These are phyloP conservation scores for Nesometra sesokonis DNA, from an alignment of 35 echinoderm and acorn worm species.

Conservation along the genomic window DNA sequence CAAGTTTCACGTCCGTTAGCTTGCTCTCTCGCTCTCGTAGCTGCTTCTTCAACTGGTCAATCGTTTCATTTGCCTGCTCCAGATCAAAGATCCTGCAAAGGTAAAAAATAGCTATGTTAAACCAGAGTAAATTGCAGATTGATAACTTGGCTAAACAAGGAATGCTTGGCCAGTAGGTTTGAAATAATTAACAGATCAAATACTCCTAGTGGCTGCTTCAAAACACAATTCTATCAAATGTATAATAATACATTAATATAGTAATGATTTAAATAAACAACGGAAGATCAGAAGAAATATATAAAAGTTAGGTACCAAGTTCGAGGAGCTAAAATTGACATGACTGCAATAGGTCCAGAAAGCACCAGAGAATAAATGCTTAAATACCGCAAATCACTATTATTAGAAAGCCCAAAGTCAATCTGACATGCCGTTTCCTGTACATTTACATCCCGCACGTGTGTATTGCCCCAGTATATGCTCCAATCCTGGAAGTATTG, in stretches of 20 bases:
- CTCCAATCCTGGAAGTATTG: not conserved
- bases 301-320: not conserved
- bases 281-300: not conserved
- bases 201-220: not conserved
- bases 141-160: too few relatives aligned
- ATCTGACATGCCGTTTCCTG: not conserved
- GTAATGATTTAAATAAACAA: constrained; percentile 4
- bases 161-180: too few relatives aligned
- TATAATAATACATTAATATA: too few relatives aligned
- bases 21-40: constrained; percentile 88
- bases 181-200: not conserved
- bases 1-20: constrained; percentile 80
- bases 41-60: constrained; percentile 59
- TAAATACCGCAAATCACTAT: not conserved
- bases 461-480: not conserved
- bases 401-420: not conserved
- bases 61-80: constrained; percentile 53
- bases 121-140: not conserved
- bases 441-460: not conserved
- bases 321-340: not conserved
- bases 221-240: too few relatives aligned
- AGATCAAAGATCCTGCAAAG: constrained; percentile 66
- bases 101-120: not conserved
- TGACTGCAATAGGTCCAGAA: not conserved
- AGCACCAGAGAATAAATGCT: not conserved